Conservation (phyloP, 2,888 invertebrate genomes). For the Drosophila koepferae region DNA sequence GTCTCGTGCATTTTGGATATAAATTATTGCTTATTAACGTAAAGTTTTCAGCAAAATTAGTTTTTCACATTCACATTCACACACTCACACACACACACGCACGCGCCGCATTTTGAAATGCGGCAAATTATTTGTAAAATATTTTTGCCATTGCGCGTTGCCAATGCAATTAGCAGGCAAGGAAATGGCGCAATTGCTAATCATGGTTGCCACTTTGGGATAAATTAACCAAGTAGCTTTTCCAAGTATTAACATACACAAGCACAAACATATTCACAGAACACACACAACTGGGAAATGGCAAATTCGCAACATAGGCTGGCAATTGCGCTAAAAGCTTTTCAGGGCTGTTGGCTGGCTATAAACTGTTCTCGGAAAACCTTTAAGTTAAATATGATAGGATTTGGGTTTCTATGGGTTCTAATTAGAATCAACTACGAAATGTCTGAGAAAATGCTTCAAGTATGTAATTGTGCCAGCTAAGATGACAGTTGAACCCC, state of each 20-base stretch:
- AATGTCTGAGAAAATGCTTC: constrained; percentile 9
- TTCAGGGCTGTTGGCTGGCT: constrained; percentile 2
- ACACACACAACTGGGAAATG: constrained; percentile 19
- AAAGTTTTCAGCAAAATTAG: constrained; percentile 79
- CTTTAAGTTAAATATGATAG: constrained; percentile 2
- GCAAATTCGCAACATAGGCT: constrained; percentile 8
- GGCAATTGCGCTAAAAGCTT: constrained; percentile 33
- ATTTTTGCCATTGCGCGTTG: constrained; percentile 36
- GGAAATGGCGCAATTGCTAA: constrained; percentile 68
- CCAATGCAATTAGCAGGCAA: constrained; percentile 69
- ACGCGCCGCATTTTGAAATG: constrained; percentile 52
- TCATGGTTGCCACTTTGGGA: constrained; percentile 60
- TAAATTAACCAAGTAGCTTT: constrained; percentile 58
- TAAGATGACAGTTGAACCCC: neutral
- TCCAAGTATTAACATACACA: constrained; percentile 1
- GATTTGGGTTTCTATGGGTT: neutral
- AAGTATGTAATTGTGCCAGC: neutral
- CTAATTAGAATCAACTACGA: constrained; percentile 12
- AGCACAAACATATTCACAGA: neutral
- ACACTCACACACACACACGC: neutral
- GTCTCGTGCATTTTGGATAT: constrained; percentile 61
- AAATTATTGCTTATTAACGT: constrained; percentile 76
- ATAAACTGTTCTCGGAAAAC: neutral
- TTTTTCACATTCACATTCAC: constrained; percentile 34
- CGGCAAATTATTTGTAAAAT: constrained; percentile 70